Percentiles rank a stretch among this genome's conserved stretches.
These are phyloP conservation scores for Thalpophila matura DNA, from an alignment of 2,888 invertebrate genomes.

Conservation along the genomic window DNA sequence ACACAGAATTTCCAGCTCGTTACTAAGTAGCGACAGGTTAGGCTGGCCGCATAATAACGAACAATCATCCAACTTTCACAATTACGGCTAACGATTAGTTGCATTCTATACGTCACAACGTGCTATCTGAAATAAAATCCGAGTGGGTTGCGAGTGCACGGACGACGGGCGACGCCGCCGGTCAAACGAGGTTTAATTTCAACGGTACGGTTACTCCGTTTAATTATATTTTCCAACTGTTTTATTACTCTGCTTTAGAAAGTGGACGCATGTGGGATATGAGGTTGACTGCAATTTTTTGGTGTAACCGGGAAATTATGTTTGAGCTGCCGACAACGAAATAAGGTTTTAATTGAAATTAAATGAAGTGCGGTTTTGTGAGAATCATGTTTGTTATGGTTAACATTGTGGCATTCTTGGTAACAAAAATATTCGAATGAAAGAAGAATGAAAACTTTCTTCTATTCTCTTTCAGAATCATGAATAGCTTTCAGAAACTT, in stretches of 20 bases:
- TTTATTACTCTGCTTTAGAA: constrained; percentile 53
- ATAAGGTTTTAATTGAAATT: constrained; percentile 31
- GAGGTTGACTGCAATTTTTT: constrained; percentile 38
- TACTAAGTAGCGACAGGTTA: constrained; percentile 20
- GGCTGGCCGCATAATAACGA: constrained; percentile 40
- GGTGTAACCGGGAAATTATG: constrained; percentile 27
- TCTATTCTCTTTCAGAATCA: not conserved
- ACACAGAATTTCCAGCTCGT: constrained; percentile 15
- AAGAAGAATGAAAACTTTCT: not conserved
- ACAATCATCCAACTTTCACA: constrained; percentile 48
- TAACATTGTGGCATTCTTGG: not conserved
- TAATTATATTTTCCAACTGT: constrained; percentile 55
- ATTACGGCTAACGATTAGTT: constrained; percentile 52
- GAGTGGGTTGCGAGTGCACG: constrained; percentile 7
- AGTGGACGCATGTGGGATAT: constrained; percentile 33
- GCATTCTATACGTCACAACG: constrained; percentile 31
- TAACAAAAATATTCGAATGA: not conserved
- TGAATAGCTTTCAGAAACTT: too few species aligned
- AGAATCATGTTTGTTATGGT: constrained; percentile 1
- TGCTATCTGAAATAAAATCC: constrained; percentile 58
- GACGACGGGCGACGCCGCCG: constrained; percentile 25
- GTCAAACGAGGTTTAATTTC: constrained; percentile 39
- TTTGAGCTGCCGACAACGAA: constrained; percentile 26
- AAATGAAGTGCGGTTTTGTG: not conserved
- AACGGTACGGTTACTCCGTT: constrained; percentile 37